Percentiles rank a stretch among this genome's conserved stretches.
phyloP scores from a whole-genome alignment of 1,140 invertebrate species.

The Anoplolepis gracilipes region DNA sequence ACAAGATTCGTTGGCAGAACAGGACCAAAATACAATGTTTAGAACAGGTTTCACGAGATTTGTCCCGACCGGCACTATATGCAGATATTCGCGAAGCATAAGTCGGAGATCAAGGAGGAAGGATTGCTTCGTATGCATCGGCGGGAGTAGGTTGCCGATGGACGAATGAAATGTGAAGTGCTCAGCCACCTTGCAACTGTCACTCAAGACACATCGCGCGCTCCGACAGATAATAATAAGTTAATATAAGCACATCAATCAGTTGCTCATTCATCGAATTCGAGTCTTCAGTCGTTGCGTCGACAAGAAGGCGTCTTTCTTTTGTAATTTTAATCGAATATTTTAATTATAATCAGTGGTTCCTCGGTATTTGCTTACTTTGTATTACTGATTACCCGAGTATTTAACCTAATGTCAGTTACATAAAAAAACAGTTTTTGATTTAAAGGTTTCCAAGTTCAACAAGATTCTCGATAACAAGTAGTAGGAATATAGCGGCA shows the following conservation, averaged over 20 bases:
- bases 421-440: too few species aligned
- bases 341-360: background rate
- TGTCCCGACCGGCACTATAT: too few species aligned
- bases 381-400: background rate
- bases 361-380: background rate
- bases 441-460: background rate
- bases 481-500: background rate
- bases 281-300: too few species aligned
- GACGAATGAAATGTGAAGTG: background rate
- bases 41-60: background rate
- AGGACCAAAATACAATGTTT: background rate
- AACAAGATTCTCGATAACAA: background rate
- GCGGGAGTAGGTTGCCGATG: background rate
- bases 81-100: background rate
- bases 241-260: background rate
- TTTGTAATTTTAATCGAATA: background rate
- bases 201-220: background rate
- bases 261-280: too few species aligned
- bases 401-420: background rate
- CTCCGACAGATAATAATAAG: background rate
- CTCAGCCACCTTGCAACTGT: background rate
- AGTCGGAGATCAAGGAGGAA: background rate
- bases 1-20: background rate
- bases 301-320: background rate
- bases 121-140: background rate